Conservation (phyloP, 2,888 invertebrate species). For the Sepioteuthis lessoniana region DNA sequence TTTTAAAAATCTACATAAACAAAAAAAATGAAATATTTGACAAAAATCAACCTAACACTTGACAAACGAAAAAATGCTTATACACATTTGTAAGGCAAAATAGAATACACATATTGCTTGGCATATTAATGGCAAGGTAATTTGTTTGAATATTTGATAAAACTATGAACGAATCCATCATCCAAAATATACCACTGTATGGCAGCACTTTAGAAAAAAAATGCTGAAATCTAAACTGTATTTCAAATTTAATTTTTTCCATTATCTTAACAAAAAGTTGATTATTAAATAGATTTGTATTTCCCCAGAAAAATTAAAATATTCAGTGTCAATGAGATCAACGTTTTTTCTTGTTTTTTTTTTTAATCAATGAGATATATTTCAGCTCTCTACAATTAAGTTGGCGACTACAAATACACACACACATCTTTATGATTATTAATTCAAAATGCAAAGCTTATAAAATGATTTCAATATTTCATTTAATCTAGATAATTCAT, state of each 20-base stretch:
- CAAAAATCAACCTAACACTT: not conserved
- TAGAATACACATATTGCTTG: not conserved
- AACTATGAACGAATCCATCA: not conserved
- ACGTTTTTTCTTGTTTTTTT: too few species aligned
- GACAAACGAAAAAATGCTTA: not conserved
- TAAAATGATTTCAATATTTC: not conserved
- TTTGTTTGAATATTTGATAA: not conserved
- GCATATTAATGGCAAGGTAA: not conserved
- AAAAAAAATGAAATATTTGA: not conserved
- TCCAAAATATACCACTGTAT: not conserved
- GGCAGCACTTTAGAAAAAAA: not conserved
- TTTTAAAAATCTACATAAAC: not conserved
- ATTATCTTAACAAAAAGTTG: not conserved
- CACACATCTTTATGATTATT: too few species aligned
- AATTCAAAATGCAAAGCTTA: not conserved
- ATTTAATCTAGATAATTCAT: not conserved
- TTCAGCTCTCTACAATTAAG: too few species aligned
- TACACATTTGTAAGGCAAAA: not conserved
- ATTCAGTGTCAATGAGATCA: too few species aligned
- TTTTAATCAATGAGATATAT: too few species aligned
- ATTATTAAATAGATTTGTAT: too few species aligned
- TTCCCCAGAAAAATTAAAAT: too few species aligned
- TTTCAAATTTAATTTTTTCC: not conserved
- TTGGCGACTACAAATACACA: too few species aligned
- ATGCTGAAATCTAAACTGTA: not conserved